Evolutionary conservation across 2,113 vertebrate genomes (phyloP), one percentile per base, ranked within the genome.

Genomic region (Gymnocephalus cernua): DNA sequence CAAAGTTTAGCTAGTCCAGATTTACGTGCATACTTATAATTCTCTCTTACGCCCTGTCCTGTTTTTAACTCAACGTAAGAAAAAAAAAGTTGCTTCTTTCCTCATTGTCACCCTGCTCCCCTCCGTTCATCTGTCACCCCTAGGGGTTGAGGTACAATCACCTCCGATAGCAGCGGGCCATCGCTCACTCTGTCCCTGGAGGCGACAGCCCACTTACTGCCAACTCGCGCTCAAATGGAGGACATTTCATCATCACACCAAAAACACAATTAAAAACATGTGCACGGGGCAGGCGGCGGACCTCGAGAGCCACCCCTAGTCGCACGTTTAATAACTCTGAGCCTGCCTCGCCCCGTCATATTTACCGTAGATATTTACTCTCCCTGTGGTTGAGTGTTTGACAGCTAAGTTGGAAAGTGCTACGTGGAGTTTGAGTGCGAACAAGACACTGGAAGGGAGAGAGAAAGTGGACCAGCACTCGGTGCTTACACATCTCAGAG

Each of bases 121-220:
- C 57, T 87, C 64, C 13, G 44, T 92, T 91, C 84, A 87, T 91
- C 87, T 85, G 92, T 93, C 92, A 92, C 86, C 90, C 91, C 53
- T 23, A 85, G 88, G 92, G 89, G 89, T 74, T 86, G 80, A 83
- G 79, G 83, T 82, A 85, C 87, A 91, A 92, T 93, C 89, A 88
- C 86, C 91, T 90, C 82, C 19, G 80, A 91, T 89, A 90, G 91
- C 62, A 70, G 79, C 19, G 41, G 79, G 76, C 87, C 89, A 91
- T 93, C 77, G 88, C 87, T 93, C 92, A 93, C 87, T 29, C 79
- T 88, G 89, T 93, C 91, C 90, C 93, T 80, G 79, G 75, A 92
- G 92, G 93, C 86, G 87, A 93, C 91, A 91, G 77, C 71, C 93
- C 89, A 93, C 91, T 93, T 93, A 93, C 93, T 90, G 90, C 90